Evolutionary conservation across 2,888 invertebrate genomes (phyloP), one percentile per base, ranked within the genome.

Genomic region (Drosophila pseudotakahashii): DNA sequence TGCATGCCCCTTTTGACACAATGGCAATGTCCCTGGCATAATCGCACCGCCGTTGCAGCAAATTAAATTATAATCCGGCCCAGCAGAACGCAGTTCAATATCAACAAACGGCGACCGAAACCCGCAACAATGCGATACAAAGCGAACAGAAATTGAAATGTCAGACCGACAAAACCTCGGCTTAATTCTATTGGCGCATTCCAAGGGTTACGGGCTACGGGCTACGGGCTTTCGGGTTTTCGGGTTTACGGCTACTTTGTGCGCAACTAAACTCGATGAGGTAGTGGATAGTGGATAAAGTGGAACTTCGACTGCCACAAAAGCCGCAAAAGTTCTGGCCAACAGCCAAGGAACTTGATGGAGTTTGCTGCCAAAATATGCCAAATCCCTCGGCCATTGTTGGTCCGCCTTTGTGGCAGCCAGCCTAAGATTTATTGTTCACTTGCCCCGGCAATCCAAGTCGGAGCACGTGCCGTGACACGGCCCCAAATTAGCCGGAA

Each of bases 321-420:
- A 71, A 71, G 72, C 71, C 71, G 39, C 71, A 71, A 71, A 71
- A 64, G 41, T 71, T 71, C 69, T 74, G 74, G 74, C 74, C 63
- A 53, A 16, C 70, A 69, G 73, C 73, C 73, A 73, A 60, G 23
- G 50, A 71, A 81, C 78, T 86, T 84, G 84, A 83, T 76, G 73
- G 67, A 80, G 81, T 71, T 59, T 51, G 41, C 74, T 72, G 71
- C 74, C 69, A 60, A 79, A 81, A 78, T 74, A 79, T 74, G 76
- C 78, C 45, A 51, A 61, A 68, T 48, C 30, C 48, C 41, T 26
- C 52, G 14, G 16, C 71, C 2, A 63, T 63, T 71, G 63, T 39
- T 48, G 52, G 45, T 19, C 16, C 42, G 60, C 26, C 55, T 71
- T 71, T 71, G 71, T 71, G 66, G 57, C 63, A 63, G 37, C 53